Evolutionary conservation across 2,888 invertebrate species (phyloP).

Genomic region (Trichacis sp.): DNA sequence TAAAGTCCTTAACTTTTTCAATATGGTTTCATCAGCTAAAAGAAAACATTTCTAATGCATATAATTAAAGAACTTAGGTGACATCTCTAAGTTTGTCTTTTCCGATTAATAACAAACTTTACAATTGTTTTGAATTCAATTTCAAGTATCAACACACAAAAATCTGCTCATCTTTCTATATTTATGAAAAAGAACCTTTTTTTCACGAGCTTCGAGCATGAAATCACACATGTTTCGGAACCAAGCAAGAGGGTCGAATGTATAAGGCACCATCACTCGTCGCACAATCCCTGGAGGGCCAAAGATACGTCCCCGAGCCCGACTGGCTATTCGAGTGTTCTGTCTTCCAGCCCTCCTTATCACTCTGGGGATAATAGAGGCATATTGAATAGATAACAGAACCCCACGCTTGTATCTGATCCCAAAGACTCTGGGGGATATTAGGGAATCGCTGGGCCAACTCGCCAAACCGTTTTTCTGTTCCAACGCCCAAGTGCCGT

Average conservation of each 20-base stretch:
- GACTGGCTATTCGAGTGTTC: constrained; percentile 43
- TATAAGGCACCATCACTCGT: constrained; percentile 56
- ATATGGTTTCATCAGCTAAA: too few relatives aligned
- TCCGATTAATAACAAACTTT: too few relatives aligned
- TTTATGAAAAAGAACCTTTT: too few relatives aligned
- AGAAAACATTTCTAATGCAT: too few relatives aligned
- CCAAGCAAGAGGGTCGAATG: constrained; percentile 28
- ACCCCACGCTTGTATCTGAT: constrained; percentile 62
- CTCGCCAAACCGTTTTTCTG: constrained; percentile 36
- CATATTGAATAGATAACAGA: constrained; percentile 67
- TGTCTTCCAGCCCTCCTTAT: constrained; percentile 57
- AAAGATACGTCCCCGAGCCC: constrained; percentile 49
- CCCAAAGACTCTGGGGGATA: constrained; percentile 60
- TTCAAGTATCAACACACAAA: too few relatives aligned
- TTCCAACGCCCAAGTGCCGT: constrained; percentile 33
- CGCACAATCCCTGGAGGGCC: constrained; percentile 56
- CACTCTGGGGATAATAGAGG: constrained; percentile 66
- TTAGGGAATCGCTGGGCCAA: constrained; percentile 57
- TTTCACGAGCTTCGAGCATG: constrained; percentile 29
- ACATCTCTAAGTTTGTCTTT: too few relatives aligned
- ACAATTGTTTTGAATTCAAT: too few relatives aligned
- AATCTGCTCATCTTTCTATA: too few relatives aligned
- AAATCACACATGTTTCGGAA: constrained; percentile 35
- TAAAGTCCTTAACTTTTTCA: too few relatives aligned
- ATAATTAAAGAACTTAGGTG: too few relatives aligned